phyloP scores from a whole-genome alignment of 2,113 vertebrate genomes.

The Hyla sarda region DNA sequence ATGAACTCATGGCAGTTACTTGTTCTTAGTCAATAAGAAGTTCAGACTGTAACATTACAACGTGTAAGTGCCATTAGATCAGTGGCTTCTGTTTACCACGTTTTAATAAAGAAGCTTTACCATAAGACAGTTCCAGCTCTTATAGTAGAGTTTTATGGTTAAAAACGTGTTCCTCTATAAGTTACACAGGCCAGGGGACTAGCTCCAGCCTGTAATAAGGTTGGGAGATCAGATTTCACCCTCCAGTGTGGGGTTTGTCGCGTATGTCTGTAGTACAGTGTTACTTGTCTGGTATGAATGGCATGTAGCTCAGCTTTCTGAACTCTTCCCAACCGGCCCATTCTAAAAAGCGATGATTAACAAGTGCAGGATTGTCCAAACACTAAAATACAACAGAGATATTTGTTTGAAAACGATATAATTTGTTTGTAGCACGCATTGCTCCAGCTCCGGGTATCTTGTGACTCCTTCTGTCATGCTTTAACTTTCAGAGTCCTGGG shows the following conservation, averaged over 20 bases:
- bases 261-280: slow-evolving; percentile 39
- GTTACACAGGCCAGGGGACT: slow-evolving; percentile 5
- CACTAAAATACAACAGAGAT: slow-evolving; percentile 13
- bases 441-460: slow-evolving; percentile 5
- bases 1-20: slow-evolving; percentile 39
- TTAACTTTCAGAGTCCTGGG: not conserved
- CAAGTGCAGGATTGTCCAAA: slow-evolving; percentile 23
- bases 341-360: slow-evolving; percentile 33
- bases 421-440: slow-evolving; percentile 43
- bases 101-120: slow-evolving; percentile 39
- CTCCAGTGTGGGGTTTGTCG: slow-evolving; percentile 12
- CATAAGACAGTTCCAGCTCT: slow-evolving; percentile 21
- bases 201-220: slow-evolving; percentile 22
- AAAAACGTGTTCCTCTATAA: slow-evolving; percentile 12
- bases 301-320: slow-evolving; percentile 48
- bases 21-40: slow-evolving; percentile 43
- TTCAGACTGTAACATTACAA: slow-evolving; percentile 29
- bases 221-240: slow-evolving; percentile 15
- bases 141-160: not conserved
- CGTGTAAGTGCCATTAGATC: slow-evolving; percentile 38
- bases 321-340: slow-evolving; percentile 17
- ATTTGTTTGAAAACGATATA: slow-evolving; percentile 45
- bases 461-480: slow-evolving; percentile 8
- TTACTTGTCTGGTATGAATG: slow-evolving; percentile 51
- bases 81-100: slow-evolving; percentile 12